These are phyloP conservation scores for Glandiceps talaboti DNA, from an alignment of 53 echinoderm and acorn worm species.

Conservation along the genomic window DNA sequence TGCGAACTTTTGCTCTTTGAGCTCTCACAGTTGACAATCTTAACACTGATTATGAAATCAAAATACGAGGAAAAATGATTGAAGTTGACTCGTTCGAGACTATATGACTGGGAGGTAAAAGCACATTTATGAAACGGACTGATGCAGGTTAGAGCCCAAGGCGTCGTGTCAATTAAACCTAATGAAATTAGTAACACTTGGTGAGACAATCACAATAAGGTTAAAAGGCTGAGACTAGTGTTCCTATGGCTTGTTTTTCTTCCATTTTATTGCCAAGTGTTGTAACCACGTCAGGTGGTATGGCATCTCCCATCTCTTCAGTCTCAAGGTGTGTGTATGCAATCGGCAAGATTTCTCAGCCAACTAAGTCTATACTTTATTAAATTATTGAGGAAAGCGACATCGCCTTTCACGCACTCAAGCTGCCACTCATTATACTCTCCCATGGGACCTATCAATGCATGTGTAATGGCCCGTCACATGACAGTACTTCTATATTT, in stretches of 20 bases:
- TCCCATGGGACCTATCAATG: neutral
- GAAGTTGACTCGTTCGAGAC: neutral
- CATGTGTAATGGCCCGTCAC: neutral
- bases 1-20: neutral
- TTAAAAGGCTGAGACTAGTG: neutral
- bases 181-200: neutral
- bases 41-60: neutral
- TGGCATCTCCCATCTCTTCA: neutral
- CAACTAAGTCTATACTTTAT: neutral
- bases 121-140: neutral
- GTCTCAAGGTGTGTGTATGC: neutral
- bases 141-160: neutral
- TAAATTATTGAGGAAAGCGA: neutral
- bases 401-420: neutral
- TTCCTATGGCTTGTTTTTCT: neutral
- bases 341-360: neutral
- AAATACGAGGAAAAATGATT: neutral
- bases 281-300: neutral
- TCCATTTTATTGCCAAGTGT: neutral
- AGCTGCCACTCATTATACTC: neutral
- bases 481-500: neutral
- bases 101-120: neutral
- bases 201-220: neutral
- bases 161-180: neutral
- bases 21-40: neutral